phyloP scores from a whole-genome alignment of 2,113 vertebrate species.

The Ictalurus furcatus region DNA sequence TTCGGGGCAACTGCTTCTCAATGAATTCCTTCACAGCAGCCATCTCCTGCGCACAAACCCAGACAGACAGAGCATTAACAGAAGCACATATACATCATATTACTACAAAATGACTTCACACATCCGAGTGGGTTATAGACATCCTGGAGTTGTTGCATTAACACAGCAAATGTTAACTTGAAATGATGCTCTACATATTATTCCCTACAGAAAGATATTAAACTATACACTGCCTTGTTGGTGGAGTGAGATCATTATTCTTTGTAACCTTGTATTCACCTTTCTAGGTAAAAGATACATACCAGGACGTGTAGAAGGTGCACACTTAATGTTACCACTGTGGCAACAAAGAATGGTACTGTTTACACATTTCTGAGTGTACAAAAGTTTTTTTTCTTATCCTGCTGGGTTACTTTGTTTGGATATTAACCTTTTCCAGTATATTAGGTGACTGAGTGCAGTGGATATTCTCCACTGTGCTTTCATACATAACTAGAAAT shows the following conservation, averaged over 20 bases:
- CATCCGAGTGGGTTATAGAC: background rate
- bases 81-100: background rate
- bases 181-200: background rate
- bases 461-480: background rate
- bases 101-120: background rate
- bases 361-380: background rate
- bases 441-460: background rate
- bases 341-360: background rate
- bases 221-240: background rate
- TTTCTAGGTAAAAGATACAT: background rate
- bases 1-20: slow-evolving; percentile 90
- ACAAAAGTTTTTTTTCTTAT: background rate
- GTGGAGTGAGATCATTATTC: background rate
- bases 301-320: background rate
- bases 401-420: background rate
- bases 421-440: background rate
- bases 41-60: slow-evolving; percentile 85
- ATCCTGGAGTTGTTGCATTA: background rate
- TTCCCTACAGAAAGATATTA: background rate
- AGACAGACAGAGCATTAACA: slow-evolving; percentile 2
- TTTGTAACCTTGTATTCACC: background rate
- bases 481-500: background rate
- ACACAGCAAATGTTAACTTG: background rate
- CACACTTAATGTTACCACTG: background rate
- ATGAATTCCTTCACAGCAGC: slow-evolving; percentile 93